Conservation (phyloP, 2,888 invertebrate genomes). For the Brachylomia viminalis region DNA sequence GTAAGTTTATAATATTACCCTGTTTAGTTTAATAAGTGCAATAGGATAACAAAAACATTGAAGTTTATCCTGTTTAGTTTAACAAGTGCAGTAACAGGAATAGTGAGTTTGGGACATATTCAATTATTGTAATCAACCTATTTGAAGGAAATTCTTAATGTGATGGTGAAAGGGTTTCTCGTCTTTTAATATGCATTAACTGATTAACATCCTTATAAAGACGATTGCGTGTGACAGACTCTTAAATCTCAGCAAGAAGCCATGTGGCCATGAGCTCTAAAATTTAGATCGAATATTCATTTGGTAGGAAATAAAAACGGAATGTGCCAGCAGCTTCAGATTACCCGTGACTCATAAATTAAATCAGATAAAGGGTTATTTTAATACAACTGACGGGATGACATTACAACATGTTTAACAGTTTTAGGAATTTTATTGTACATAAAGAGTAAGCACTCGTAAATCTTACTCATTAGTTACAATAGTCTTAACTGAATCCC, state of each 20-base stretch:
- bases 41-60: too few species aligned
- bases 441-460: background rate
- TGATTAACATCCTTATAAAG: background rate
- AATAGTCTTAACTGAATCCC: background rate
- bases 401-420: background rate
- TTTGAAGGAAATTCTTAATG: background rate
- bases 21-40: too few species aligned
- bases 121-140: background rate
- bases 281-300: background rate
- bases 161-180: background rate
- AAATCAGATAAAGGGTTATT: conserved; percentile 38
- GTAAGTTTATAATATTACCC: background rate
- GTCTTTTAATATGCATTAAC: background rate
- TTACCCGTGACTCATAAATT: conserved; percentile 24
- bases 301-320: conserved; percentile 11
- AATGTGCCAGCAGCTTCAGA: background rate
- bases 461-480: background rate
- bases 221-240: background rate
- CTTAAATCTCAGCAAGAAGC: too few species aligned
- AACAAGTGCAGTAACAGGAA: background rate
- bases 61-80: background rate
- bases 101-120: background rate
- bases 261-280: background rate
- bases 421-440: conserved; percentile 9
- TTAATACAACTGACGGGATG: conserved; percentile 18